Percentiles rank a stretch among this genome's conserved stretches.
phyloP scores from a whole-genome alignment of 2,888 invertebrate species.

The Sesia apiformis region DNA sequence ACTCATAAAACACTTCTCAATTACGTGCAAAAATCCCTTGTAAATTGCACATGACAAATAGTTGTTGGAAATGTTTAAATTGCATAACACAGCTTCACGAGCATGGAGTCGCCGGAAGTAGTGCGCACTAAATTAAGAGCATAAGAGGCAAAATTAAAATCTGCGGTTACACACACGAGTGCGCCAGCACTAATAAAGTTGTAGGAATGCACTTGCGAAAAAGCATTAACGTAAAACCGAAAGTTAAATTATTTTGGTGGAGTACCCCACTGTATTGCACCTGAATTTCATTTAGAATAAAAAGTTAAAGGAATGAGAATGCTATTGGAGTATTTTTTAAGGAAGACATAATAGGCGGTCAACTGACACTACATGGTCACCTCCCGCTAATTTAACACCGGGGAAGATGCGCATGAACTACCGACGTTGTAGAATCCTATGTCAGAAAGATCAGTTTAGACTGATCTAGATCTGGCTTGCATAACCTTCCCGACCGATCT shows the following conservation, averaged over 20 bases:
- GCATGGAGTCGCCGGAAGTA: slow-evolving; percentile 17
- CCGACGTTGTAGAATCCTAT: no score
- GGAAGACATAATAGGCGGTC: no score
- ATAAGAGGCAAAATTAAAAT: slow-evolving; percentile 51
- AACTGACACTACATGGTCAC: no score
- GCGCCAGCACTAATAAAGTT: slow-evolving; percentile 41
- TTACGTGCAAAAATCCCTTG: not conserved
- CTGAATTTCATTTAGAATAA: no score
- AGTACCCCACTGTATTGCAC: not conserved
- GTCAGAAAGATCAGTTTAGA: no score
- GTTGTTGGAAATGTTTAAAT: not conserved
- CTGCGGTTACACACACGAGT: slow-evolving; percentile 40
- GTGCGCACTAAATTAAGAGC: slow-evolving; percentile 40
- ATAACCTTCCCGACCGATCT: no score
- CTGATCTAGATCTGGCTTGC: no score
- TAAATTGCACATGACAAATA: not conserved
- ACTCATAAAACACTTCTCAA: no score
- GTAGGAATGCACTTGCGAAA: slow-evolving; percentile 19
- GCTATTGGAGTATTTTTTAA: no score
- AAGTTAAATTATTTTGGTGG: not conserved
- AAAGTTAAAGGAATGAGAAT: no score
- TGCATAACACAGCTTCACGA: not conserved
- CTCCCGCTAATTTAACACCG: no score
- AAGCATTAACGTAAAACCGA: not conserved
- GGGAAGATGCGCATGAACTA: no score